phyloP scores from a whole-genome alignment of 2,888 invertebrate species.

The Drepanosiphum platanoidis region DNA sequence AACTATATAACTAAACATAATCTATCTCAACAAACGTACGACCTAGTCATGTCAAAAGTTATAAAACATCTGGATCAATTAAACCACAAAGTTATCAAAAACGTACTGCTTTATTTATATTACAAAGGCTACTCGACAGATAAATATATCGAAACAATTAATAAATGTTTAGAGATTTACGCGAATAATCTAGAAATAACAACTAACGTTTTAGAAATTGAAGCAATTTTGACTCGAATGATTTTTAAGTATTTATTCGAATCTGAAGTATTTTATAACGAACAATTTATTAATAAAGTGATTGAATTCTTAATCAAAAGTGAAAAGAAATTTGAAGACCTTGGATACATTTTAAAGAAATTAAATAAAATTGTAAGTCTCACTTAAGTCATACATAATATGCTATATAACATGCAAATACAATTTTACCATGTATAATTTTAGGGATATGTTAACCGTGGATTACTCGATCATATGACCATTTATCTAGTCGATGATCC shows the following conservation, averaged over 20 bases:
- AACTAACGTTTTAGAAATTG: conserved; percentile 69
- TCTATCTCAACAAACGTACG: conserved; percentile 70
- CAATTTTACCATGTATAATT: conserved; percentile 16
- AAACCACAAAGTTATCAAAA: conserved; percentile 69
- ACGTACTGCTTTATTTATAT: conserved; percentile 72
- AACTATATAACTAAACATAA: conserved; percentile 70
- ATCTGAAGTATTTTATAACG: conserved; percentile 72
- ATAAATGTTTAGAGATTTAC: conserved; percentile 69
- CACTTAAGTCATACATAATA: too few species aligned
- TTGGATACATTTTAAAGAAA: conserved; percentile 70
- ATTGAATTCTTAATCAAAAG: conserved; percentile 70
- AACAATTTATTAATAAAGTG: conserved; percentile 72
- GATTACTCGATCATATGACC: conserved; percentile 45
- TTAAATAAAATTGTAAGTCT: conserved; percentile 72
- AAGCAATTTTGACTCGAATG: conserved; percentile 70
- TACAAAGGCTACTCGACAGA: conserved; percentile 69
- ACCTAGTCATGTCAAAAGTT: conserved; percentile 71
- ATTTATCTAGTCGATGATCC: background rate
- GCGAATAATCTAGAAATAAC: background rate
- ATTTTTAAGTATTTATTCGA: conserved; percentile 69
- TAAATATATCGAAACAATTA: conserved; percentile 70
- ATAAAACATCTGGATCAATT: conserved; percentile 67
- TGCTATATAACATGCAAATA: background rate
- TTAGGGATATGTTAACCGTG: conserved; percentile 37
- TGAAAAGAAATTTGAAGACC: conserved; percentile 70